phyloP scores from a whole-genome alignment of 2,797 vertebrate species.

The Phataginus tetradactyla region DNA sequence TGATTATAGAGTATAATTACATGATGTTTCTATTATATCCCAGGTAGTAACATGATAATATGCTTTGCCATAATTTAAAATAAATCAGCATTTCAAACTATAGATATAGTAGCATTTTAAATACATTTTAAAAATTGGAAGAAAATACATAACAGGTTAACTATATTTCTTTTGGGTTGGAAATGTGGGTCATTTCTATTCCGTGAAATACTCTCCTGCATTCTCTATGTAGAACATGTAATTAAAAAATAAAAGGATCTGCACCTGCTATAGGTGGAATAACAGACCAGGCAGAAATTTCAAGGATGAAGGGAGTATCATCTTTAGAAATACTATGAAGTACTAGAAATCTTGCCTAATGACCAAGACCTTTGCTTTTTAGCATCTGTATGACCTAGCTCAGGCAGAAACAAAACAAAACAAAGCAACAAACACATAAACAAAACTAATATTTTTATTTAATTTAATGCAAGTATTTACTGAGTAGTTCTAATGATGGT shows the following conservation, averaged over 20 bases:
- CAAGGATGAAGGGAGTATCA: not conserved
- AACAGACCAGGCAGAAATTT: not conserved
- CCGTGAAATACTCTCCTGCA: conserved; percentile 12
- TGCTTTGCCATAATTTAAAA: not conserved
- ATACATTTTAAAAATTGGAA: not conserved
- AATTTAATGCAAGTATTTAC: not conserved
- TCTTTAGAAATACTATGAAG: not conserved
- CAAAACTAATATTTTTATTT: conserved; percentile 25
- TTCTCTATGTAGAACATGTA: not conserved
- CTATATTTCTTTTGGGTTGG: not conserved
- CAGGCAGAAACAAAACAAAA: not conserved
- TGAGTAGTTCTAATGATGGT: not conserved
- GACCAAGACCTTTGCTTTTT: not conserved
- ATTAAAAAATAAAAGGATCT: not conserved
- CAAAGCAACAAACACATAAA: not conserved
- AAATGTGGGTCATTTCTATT: not conserved
- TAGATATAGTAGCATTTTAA: not conserved
- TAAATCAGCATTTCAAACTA: not conserved
- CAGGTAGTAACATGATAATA: not conserved
- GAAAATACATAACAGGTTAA: not conserved
- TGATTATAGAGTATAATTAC: not conserved
- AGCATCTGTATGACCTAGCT: not conserved
- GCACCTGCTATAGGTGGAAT: not conserved
- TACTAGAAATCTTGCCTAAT: not conserved
- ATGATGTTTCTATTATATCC: not conserved